Conservation (phyloP, 2,888 invertebrate species). For the Yponomeuta malinellus region DNA sequence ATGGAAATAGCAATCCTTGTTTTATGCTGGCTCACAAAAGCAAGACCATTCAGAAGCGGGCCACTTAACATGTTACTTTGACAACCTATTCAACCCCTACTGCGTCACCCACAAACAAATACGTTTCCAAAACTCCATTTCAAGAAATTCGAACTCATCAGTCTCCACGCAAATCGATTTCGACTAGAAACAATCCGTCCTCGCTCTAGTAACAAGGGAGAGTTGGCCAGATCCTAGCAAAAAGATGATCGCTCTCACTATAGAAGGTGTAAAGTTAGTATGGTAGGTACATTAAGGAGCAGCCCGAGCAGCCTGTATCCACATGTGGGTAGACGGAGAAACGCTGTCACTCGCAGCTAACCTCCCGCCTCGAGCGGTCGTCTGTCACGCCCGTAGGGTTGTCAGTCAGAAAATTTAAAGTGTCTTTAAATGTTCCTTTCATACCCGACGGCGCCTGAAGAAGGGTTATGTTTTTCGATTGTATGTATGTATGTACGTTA, state of each 20-base stretch:
- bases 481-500: no score
- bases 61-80: background rate
- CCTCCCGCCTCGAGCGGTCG: conserved; percentile 12
- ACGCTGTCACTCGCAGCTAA: conserved; percentile 20
- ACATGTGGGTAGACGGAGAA: conserved; percentile 12
- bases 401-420: background rate
- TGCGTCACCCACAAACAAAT: background rate
- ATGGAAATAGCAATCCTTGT: no score
- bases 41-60: no score
- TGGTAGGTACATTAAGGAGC: no score
- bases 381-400: conserved; percentile 7
- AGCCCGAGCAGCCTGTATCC: background rate
- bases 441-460: no score
- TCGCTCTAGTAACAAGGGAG: background rate
- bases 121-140: background rate
- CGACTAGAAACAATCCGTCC: background rate
- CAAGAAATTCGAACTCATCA: background rate
- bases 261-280: no score
- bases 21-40: no score
- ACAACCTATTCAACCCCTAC: background rate
- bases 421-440: no score
- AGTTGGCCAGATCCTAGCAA: no score
- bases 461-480: no score
- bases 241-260: no score
- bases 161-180: background rate